Conservation (phyloP, 2,888 invertebrate genomes). For the Scelioninae gen. 1 region DNA sequence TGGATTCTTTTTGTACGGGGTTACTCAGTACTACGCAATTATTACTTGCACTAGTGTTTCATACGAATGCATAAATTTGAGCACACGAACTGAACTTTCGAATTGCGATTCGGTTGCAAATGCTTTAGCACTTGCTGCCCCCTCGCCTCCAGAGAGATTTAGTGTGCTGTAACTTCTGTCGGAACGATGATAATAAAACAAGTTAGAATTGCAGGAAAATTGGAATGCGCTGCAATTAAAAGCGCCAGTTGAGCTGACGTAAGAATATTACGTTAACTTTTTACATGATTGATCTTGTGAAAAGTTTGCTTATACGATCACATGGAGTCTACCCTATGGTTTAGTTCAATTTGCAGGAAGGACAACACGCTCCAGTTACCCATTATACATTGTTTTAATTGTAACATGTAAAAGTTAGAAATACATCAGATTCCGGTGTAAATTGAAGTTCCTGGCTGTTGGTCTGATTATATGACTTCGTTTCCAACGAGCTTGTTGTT, state of each 20-base stretch:
- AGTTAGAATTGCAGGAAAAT: slow-evolving; percentile 36
- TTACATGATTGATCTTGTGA: neutral
- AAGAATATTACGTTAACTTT: slow-evolving; percentile 32
- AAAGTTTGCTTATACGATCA: no score
- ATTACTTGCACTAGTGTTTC: slow-evolving; percentile 27
- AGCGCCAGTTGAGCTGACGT: no score
- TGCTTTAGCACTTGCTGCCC: slow-evolving; percentile 32
- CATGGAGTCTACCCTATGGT: no score
- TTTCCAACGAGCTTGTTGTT: slow-evolving; percentile 44
- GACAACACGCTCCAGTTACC: no score
- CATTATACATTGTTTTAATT: no score
- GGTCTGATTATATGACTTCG: slow-evolving; percentile 53
- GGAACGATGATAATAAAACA: slow-evolving; percentile 33
- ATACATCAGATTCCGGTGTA: slow-evolving; percentile 40
- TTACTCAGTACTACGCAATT: no score
- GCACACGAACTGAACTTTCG: slow-evolving; percentile 44
- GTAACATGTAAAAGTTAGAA: slow-evolving; percentile 44
- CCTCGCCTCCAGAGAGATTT: no score
- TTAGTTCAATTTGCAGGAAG: no score
- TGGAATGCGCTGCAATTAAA: slow-evolving; percentile 40
- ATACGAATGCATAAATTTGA: slow-evolving; percentile 31
- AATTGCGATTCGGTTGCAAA: slow-evolving; percentile 29
- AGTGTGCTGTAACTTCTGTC: slow-evolving; percentile 34
- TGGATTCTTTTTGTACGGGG: no score
- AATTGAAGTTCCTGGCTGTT: slow-evolving; percentile 46